These are phyloP conservation scores for Semotilus atromaculatus DNA, from an alignment of 2,797 vertebrate genomes.

Conservation along the genomic window DNA sequence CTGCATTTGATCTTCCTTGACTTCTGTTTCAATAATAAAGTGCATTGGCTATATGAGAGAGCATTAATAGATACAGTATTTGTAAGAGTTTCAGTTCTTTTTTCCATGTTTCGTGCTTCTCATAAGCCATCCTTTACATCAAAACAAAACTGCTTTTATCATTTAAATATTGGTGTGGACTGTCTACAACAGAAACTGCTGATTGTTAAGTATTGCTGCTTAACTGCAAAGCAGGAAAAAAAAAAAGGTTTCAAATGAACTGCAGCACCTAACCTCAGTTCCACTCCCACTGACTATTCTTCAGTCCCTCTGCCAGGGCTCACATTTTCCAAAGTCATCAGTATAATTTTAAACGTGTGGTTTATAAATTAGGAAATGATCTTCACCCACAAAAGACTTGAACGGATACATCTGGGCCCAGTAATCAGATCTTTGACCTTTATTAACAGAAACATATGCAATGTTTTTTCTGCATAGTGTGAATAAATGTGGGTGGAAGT, in stretches of 20 bases:
- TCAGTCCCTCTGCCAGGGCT: neutral
- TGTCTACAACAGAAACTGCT: neutral
- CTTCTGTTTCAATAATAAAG: neutral
- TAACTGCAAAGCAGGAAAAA: constrained; percentile 5
- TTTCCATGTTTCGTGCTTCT: too few species aligned
- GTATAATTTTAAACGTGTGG: neutral
- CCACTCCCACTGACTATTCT: constrained; percentile 16
- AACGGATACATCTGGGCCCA: neutral
- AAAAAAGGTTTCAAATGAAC: constrained; percentile 30
- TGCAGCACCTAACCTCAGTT: constrained; percentile 30
- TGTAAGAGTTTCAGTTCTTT: too few species aligned
- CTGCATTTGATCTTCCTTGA: neutral
- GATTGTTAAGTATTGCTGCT: neutral
- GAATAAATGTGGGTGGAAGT: neutral
- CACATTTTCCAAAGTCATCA: constrained; percentile 34
- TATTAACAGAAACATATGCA: neutral
- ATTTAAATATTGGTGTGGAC: neutral
- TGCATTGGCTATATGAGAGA: neutral
- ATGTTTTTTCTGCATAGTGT: neutral
- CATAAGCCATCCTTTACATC: neutral
- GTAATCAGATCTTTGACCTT: constrained; percentile 25
- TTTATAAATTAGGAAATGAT: constrained; percentile 24
- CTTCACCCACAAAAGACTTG: neutral
- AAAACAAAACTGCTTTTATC: neutral
- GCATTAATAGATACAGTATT: neutral